Evolutionary conservation across 2,888 invertebrate genomes (phyloP).

Genomic region (Pristionchus fissidentatus): DNA sequence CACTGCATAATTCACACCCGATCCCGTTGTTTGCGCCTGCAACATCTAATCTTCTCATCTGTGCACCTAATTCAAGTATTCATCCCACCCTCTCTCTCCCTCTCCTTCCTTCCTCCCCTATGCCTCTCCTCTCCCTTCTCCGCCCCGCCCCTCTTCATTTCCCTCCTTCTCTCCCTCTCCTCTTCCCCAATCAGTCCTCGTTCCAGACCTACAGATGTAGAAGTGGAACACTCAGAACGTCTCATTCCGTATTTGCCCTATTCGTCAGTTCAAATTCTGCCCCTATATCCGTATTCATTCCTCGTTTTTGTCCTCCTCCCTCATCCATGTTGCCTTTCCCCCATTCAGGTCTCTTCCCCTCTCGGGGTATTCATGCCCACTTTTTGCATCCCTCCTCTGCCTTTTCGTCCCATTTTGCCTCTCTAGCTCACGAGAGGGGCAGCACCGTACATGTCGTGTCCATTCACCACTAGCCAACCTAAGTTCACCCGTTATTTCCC

Average conservation of each 20-base stretch:
- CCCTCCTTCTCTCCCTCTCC: neutral
- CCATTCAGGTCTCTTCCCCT: neutral
- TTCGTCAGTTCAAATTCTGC: neutral
- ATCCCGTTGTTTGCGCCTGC: too few species aligned
- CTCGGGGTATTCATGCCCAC: neutral
- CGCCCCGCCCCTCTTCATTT: neutral
- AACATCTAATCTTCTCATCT: conserved; percentile 46
- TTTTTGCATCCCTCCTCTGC: neutral
- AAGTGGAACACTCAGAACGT: neutral
- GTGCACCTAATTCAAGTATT: conserved; percentile 31
- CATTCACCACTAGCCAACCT: neutral
- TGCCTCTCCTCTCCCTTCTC: neutral
- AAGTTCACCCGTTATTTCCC: neutral
- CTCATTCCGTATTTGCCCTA: neutral
- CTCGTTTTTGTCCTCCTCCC: neutral
- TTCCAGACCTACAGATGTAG: neutral
- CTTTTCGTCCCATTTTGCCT: neutral
- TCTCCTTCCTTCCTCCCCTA: neutral
- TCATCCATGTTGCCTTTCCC: neutral
- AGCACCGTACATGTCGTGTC: neutral
- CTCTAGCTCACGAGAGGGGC: too few species aligned
- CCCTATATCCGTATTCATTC: neutral
- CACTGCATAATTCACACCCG: too few species aligned
- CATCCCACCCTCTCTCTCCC: neutral
- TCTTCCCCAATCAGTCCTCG: conserved; percentile 9